These are phyloP conservation scores for Beaufortia kweichowensis DNA, from an alignment of 2,113 vertebrate species.

Conservation along the genomic window DNA sequence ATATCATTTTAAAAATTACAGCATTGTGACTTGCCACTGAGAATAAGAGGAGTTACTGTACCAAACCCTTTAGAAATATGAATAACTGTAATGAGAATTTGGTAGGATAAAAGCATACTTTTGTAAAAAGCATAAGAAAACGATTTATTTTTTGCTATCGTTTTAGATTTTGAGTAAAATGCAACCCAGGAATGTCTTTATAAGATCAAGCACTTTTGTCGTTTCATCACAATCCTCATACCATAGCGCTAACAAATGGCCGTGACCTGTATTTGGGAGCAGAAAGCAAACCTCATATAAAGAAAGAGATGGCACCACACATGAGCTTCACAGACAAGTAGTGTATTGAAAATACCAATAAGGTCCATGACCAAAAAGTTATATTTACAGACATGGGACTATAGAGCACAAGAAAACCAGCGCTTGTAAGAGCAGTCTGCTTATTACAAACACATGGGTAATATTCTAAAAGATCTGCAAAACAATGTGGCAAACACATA, in stretches of 20 bases:
- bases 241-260: neutral
- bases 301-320: constrained; percentile 50
- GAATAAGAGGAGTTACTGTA: no score
- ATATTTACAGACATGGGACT: constrained; percentile 67
- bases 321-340: constrained; percentile 66
- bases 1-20: neutral
- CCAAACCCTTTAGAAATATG: no score
- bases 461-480: constrained; percentile 38
- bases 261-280: neutral
- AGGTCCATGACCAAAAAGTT: constrained; percentile 61
- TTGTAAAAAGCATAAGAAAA: no score
- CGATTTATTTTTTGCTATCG: no score
- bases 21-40: neutral
- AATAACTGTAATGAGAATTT: no score
- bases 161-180: neutral
- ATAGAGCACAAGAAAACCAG: constrained; percentile 38
- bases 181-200: neutral
- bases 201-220: neutral
- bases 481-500: constrained; percentile 42
- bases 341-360: constrained; percentile 64
- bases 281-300: constrained; percentile 20
- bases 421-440: constrained; percentile 34
- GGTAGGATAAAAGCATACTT: no score
- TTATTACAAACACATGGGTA: constrained; percentile 32
- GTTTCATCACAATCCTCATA: neutral